Evolutionary conservation across 1,140 invertebrate species (phyloP), one percentile per base, ranked within the genome.

Genomic region (Maniola jurtina): DNA sequence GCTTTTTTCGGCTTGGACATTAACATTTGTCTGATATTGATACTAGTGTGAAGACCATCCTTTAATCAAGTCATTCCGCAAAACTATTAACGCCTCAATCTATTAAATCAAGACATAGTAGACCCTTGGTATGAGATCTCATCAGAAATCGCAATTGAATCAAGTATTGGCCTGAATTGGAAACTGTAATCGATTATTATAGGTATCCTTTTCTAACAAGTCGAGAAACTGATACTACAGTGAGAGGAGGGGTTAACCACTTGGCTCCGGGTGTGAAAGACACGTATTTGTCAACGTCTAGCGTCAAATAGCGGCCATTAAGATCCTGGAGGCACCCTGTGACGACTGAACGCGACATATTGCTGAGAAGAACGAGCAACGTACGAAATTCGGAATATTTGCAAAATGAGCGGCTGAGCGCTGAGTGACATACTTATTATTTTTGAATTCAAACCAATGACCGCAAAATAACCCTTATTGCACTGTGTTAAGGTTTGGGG

Each of bases 221-320:
- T 52, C 57, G 42, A 25, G 50, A 48, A 69, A 76, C 73, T 75
- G 73, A 77, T 77, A 83, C 74, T 63, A 55, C 63, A 73, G 77
- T 75, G 57, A 65, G 65, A 50, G 56, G 25, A 57, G 13, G 70
- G 80, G 82, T 79, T 84, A 84, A 86, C 84, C 80, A 82, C 81
- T 86, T 81, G 72, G 72, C 68, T 63, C 65, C 64, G 73, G 68
- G 68, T 72, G 73, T 68, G 75, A 81, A 78, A 75, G 78, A 77
- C 68, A 69, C 59, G 71, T 77, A 81, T 88, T 85, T 84, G 82
- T 88, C 85, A 86, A 79, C 68, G 85, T 88, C 85, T 78, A 52
- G 71, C 75, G 75, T 84, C 85, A 81, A 87, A 87, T 87, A 84
- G 84, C 83, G 64, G 68, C 78, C 82, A 87, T 87, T 87, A 87